Base-by-base conservation (phyloP, 2,888 invertebrate genomes). In the Dolomedes plantarius region DNA sequence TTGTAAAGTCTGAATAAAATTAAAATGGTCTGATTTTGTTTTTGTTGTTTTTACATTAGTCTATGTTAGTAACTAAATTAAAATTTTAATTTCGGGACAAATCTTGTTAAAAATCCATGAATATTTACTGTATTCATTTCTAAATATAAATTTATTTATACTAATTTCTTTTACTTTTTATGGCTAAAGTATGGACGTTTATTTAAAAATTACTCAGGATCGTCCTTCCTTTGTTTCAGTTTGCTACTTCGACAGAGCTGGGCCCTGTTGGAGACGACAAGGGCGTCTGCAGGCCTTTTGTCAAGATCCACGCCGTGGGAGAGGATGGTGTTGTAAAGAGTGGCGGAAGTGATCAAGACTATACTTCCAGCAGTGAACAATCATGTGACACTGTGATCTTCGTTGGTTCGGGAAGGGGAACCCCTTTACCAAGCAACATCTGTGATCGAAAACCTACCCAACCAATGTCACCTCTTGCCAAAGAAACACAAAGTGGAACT, bases 351-450 rank as follows among this genome's bases (percentile, higher is more conserved):
- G 97, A 97, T 91, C 96, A 96, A 76, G 97, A 97, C 76, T 89
- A 92, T 92, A 98, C 98, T 74, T 98, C 98, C 9, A 98, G 98
- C 90, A 98, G 98, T 91, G 98, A 99, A 91, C 94, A 98, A 90
- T 98, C 98, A 32, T 98, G 98, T 86, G 98, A 99, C 92, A 99
- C 99, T 0, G 99, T 99, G 87, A 99, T 99, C 91, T 99, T 98
- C 91, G 89, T 92, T 36, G 92, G 92, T 31, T 56, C 79, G 13
- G 71, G 74, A 5, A 39, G 86, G 36, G 90, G 91, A 67, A 90
- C 90, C 76, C 90, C 91, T 13, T 89, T 91, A n/a, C 62, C 75
- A 23, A 69, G 64, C 28, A 62, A 56, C 62, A 62, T 74, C 62
- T 91, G 91, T 89, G 91, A 91, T 89, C 89, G 90, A n/a, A 91